Base-by-base conservation (phyloP, 2,888 invertebrate genomes). In the Arctia plantaginis region DNA sequence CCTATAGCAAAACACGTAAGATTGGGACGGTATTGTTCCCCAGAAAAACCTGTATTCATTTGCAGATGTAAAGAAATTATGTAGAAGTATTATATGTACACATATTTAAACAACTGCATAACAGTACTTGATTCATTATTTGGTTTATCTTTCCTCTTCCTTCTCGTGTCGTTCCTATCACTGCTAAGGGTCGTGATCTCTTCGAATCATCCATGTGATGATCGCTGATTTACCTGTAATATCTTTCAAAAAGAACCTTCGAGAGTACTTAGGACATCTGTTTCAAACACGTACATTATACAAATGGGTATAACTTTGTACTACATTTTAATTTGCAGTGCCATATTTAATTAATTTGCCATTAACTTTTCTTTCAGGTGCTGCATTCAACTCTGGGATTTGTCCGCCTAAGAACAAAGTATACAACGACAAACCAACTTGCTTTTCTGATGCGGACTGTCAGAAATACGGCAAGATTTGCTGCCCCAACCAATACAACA, bases 401-500 rank as follows among this genome's bases (percentile, higher is more conserved):
- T 86, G 86, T 62, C 87, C 87, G 0, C 82, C 85, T 0, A 72
- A 73, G 3, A 74, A 71, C 39, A 79, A 71, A 51, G 86, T 87
- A 4, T 55, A 55, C 33, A 81, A 78, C 30, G 12, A 75, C 66
- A 76, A 79, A 8, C 80, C 79, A 0, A 68, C 47, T 0, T 87
- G 87, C 15, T 67, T 44, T 41, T 67, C 84, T 0, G 78, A 97
- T 86, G 95, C 94, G 74, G 96, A 97, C 81, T 97, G 97, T 89
- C 92, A 94, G 66, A 95, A 96, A 30, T 96, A 96, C 81, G 96
- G 96, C 78, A 70, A 82, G 64, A 55, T 85, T 12, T 84, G 84
- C 77, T 97, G 97, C 85, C 97, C 97, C 81, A 96, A 97, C 10
- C 97, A 97, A 89, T 97, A 97, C 90, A 97, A 97, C 80, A 93